These are phyloP conservation scores for Drosophila pectinifera DNA, from an alignment of 1,140 invertebrate species.

Conservation along the genomic window DNA sequence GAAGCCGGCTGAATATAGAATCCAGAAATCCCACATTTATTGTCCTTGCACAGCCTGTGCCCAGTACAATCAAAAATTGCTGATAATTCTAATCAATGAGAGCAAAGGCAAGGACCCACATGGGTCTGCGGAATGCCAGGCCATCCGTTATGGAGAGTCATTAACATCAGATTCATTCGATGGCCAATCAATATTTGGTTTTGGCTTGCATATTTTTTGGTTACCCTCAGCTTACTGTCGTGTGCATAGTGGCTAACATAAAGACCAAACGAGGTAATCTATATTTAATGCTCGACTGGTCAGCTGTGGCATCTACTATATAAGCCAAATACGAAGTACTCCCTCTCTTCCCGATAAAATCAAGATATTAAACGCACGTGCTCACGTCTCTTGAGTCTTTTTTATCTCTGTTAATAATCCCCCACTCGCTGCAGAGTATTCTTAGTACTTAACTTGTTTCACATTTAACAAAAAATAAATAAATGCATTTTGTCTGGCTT, in stretches of 20 bases:
- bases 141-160: conserved; percentile 22
- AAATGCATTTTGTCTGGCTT: conserved; percentile 10
- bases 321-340: conserved; percentile 44
- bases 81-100: conserved; percentile 14
- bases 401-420: conserved; percentile 21
- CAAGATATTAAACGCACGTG: conserved; percentile 37
- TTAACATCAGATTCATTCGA: conserved; percentile 42
- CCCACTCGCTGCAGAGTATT: background rate
- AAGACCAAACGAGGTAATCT: conserved; percentile 27
- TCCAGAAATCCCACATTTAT: conserved; percentile 17
- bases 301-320: conserved; percentile 51
- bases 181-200: conserved; percentile 59
- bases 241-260: conserved; percentile 19
- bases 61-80: conserved; percentile 8
- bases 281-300: conserved; percentile 36
- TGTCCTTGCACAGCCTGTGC: conserved; percentile 4
- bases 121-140: background rate
- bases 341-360: conserved; percentile 2
- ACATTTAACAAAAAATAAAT: background rate
- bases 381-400: background rate
- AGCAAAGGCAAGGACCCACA: background rate
- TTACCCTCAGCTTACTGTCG: background rate
- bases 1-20: background rate
- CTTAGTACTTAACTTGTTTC: background rate
- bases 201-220: conserved; percentile 42